phyloP scores from a whole-genome alignment of 2,113 vertebrate species.

The Panurus biarmicus region DNA sequence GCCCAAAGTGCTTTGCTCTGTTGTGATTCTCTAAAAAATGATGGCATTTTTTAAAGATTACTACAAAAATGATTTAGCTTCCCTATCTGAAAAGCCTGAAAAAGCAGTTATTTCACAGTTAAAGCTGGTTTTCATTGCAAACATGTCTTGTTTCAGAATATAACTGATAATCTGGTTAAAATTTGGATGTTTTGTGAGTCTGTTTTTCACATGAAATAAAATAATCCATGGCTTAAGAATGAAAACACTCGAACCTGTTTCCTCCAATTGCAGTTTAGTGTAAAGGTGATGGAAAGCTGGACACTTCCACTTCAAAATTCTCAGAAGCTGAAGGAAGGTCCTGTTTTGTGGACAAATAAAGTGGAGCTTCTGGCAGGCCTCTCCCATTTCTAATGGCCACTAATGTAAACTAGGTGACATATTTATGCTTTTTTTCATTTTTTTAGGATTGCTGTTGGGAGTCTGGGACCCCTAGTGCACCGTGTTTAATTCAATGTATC shows the following conservation, averaged over 20 bases:
- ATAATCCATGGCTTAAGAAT: not conserved
- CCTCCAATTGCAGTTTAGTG: not conserved
- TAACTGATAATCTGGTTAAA: not conserved
- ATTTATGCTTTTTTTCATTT: not conserved
- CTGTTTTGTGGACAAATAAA: not conserved
- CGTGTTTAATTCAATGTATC: not conserved
- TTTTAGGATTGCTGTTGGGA: not conserved
- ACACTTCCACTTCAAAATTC: not conserved
- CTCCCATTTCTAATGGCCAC: not conserved
- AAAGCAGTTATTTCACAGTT: not conserved
- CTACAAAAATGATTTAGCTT: not conserved
- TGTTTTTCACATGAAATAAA: not conserved
- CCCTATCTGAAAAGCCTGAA: not conserved
- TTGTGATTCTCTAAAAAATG: not conserved
- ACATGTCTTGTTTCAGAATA: not conserved
- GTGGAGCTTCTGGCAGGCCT: not conserved
- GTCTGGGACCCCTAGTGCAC: not conserved
- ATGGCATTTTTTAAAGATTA: not conserved
- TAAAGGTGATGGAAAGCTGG: not conserved
- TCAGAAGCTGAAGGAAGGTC: not conserved
- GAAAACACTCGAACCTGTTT: not conserved
- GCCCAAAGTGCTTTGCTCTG: not conserved
- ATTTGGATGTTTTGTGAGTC: not conserved
- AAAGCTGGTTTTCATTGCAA: not conserved
- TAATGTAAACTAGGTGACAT: not conserved